These are phyloP conservation scores for Sinentomon sp. DNA, from an alignment of 2,888 invertebrate species.

Conservation along the genomic window DNA sequence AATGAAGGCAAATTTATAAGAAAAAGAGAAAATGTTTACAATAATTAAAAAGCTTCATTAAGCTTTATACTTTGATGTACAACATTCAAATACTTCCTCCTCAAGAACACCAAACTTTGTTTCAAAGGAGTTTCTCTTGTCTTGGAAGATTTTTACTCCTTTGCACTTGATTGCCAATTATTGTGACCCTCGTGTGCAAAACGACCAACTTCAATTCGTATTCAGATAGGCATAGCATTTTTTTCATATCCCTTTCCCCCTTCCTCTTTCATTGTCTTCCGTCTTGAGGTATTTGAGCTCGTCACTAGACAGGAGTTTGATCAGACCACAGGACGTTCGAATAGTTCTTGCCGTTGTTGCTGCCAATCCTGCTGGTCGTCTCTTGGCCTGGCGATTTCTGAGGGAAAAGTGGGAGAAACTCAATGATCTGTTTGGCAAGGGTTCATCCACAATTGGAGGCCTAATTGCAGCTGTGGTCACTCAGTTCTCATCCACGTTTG, in stretches of 20 bases:
- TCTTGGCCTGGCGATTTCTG: conserved; percentile 43
- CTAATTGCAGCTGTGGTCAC: conserved; percentile 34
- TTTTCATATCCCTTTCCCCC: neutral
- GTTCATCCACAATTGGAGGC: conserved; percentile 30
- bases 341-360: conserved; percentile 41
- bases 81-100: too few relatives aligned
- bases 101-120: too few relatives aligned
- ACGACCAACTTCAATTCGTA: too few relatives aligned
- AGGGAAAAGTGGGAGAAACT: conserved; percentile 38
- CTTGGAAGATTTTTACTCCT: too few relatives aligned
- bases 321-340: conserved; percentile 39
- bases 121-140: too few relatives aligned
- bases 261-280: conserved; percentile 2
- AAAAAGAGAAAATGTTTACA: too few relatives aligned
- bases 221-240: too few relatives aligned
- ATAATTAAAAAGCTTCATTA: too few relatives aligned
- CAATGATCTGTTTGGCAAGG: conserved; percentile 32
- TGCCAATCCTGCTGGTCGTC: conserved; percentile 33
- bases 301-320: conserved; percentile 35
- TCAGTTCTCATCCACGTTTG: conserved; percentile 39
- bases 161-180: too few relatives aligned
- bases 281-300: conserved; percentile 41
- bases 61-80: too few relatives aligned
- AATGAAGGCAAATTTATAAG: too few relatives aligned
- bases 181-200: too few relatives aligned